Base-by-base conservation (phyloP, 2,113 vertebrate species). In the Antigone vipio region DNA sequence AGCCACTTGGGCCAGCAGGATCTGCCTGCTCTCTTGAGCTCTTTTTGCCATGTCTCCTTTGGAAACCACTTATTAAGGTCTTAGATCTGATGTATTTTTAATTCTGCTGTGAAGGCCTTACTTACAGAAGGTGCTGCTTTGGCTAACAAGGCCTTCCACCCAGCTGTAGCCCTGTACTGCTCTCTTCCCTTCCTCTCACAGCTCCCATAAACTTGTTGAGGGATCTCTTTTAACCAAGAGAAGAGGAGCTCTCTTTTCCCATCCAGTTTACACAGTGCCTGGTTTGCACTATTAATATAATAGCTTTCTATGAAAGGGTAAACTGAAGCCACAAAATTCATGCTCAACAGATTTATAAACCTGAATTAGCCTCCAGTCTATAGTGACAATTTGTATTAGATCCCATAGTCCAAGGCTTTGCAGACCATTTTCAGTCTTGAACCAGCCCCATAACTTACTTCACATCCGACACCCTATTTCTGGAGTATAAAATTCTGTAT, bases 1-100 rank as follows among this genome's bases (percentile, higher is more conserved):
- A 94, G 82, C 85, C 93, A 90, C 72, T 58, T 18, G 40, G 76
- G 64, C 76, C 93, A 92, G 64, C 75, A 93, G 50, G 52, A 88
- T 76, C 79, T 86, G 60, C 59, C 77, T 68, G 55, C 34, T 74
- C 55, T 66, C 15, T 35, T 83, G 59, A 80, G 55, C 67, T 73
- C 62, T 74, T 79, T 93, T 64, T 69, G 58, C 63, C 50, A 71
- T 23, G 12, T 55, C 76, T 82, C 64, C 63, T 74, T 71, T 52
- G 60, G n/a, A 88, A 92, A 59, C 24, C n/a, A 38, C 40, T 77
- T 77, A 77, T 63, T 83, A 83, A 90, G 55, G 79, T 63, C 79
- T 93, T 67, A 35, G 56, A 26, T 42, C 20, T n/a, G 53, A 69
- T 30, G 22, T 23, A 47, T 82, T 92, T 92, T 73, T 59, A 77